phyloP scores from a whole-genome alignment of 2,113 vertebrate species.

The Chitala chitala region DNA sequence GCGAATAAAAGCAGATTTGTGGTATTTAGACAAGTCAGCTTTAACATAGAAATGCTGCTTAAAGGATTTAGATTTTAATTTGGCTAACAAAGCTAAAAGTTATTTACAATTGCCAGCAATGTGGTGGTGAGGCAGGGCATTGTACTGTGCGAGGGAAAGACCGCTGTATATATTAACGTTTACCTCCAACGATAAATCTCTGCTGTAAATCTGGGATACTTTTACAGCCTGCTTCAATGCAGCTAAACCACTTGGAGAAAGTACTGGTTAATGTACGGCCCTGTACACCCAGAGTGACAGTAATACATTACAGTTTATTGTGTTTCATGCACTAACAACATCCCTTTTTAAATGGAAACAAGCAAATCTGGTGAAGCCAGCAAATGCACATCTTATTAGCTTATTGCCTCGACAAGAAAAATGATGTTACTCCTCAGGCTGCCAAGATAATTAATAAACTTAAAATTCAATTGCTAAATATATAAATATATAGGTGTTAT shows the following conservation, averaged over 20 bases:
- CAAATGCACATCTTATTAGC: constrained; percentile 19
- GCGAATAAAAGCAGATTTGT: too few species aligned
- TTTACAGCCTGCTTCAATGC: background rate
- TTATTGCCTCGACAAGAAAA: constrained; percentile 12
- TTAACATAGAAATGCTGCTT: too few species aligned
- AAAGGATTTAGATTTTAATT: too few species aligned
- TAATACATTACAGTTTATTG: background rate
- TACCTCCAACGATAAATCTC: background rate
- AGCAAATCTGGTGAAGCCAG: background rate
- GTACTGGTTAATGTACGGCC: constrained; percentile 12
- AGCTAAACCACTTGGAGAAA: background rate
- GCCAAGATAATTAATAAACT: background rate
- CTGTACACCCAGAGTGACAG: background rate
- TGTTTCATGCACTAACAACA: background rate
- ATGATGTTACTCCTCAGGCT: constrained; percentile 1
- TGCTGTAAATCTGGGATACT: constrained; percentile 17
- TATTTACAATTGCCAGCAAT: too few species aligned
- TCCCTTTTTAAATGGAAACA: constrained; percentile 14
- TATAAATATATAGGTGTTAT: constrained; percentile 11
- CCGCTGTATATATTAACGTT: background rate
- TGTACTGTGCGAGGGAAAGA: background rate
- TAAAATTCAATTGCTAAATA: constrained; percentile 16
- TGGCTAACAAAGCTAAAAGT: background rate
- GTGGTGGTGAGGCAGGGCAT: background rate
- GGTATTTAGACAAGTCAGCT: too few species aligned